Conservation (phyloP, 1,140 invertebrate genomes). For the Delia radicum region DNA sequence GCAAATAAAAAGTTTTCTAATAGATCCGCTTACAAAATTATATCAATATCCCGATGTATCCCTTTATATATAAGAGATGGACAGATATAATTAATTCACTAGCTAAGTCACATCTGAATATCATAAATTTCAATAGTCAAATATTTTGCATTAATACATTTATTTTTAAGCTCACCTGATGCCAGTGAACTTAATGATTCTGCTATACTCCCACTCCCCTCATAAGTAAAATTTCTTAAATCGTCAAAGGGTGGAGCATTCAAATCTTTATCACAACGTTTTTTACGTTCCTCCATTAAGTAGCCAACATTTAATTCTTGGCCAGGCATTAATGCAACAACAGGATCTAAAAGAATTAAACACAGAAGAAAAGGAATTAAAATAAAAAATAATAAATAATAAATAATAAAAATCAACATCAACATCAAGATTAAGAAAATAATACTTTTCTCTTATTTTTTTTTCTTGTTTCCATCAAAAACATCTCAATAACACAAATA, state of each 20-base stretch:
- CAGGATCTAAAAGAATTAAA: slow-evolving; percentile 66
- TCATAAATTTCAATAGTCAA: too few species aligned
- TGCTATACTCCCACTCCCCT: slow-evolving; percentile 96
- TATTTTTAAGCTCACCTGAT: slow-evolving; percentile 70
- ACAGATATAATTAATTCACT: too few species aligned
- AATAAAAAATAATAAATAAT: background rate
- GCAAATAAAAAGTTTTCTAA: too few species aligned
- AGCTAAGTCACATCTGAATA: too few species aligned
- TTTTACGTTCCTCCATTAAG: slow-evolving; percentile 94
- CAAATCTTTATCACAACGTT: slow-evolving; percentile 90
- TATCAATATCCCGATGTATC: too few species aligned
- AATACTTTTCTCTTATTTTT: too few species aligned
- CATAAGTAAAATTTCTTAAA: slow-evolving; percentile 96
- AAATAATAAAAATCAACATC: background rate
- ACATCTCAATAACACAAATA: background rate
- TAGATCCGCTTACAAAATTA: too few species aligned
- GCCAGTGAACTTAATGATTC: slow-evolving; percentile 93
- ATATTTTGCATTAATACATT: too few species aligned
- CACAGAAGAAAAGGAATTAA: slow-evolving; percentile 51
- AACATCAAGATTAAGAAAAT: background rate
- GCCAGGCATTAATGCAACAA: slow-evolving; percentile 58
- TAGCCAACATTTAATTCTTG: slow-evolving; percentile 90
- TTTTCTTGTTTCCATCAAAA: too few species aligned
- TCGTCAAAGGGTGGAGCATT: slow-evolving; percentile 96
- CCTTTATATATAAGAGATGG: too few species aligned